phyloP scores from a whole-genome alignment of 2,888 invertebrate species.

The Zaprionus obscuricornis region DNA sequence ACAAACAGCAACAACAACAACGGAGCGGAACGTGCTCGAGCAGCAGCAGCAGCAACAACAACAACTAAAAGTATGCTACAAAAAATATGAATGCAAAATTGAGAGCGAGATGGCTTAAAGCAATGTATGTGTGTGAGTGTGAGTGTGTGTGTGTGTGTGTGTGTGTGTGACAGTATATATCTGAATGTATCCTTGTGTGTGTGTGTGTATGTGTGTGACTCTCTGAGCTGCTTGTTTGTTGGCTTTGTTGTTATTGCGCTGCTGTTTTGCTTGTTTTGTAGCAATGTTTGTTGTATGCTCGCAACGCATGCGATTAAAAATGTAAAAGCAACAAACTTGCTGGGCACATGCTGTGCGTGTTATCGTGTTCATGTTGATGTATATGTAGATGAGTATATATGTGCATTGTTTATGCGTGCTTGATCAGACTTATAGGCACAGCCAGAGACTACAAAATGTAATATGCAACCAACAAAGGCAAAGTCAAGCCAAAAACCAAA shows the following conservation, averaged over 20 bases:
- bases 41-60: conserved; percentile 46
- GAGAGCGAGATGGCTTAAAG: conserved; percentile 7
- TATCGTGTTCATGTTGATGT: conserved; percentile 14
- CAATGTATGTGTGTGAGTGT: conserved; percentile 4
- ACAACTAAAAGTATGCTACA: conserved; percentile 69
- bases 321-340: conserved; percentile 55
- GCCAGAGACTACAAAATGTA: conserved; percentile 31
- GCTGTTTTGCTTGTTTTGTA: conserved; percentile 23
- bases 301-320: conserved; percentile 58
- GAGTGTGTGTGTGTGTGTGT: background rate
- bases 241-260: conserved; percentile 13
- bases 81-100: conserved; percentile 48
- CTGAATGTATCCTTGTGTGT: too few relatives aligned
- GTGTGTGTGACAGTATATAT: too few relatives aligned
- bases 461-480: conserved; percentile 42
- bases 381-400: conserved; percentile 13
- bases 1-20: conserved; percentile 35
- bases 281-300: too few relatives aligned
- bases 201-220: too few relatives aligned
- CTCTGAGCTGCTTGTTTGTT: too few relatives aligned
- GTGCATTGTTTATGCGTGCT: conserved; percentile 21
- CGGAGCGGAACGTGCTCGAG: conserved; percentile 31
- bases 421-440: conserved; percentile 40
- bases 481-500: conserved; percentile 46
- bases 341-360: conserved; percentile 17